Base-by-base conservation (phyloP, 2,797 vertebrate genomes). In the Hippopotamyrus pictus region DNA sequence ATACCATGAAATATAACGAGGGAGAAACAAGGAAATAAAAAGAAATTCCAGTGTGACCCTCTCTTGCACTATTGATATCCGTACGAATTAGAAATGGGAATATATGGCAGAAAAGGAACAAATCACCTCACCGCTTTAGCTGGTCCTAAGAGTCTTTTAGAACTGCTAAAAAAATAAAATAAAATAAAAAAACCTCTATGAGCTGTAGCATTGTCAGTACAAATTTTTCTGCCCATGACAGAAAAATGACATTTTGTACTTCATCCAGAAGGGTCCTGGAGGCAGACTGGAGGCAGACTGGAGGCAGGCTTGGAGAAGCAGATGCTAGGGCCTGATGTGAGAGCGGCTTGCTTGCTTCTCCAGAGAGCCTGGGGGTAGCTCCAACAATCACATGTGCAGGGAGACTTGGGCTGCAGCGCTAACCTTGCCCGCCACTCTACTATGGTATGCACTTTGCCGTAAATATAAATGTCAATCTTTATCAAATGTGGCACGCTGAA, bases 141-240 rank as follows among this genome's bases (percentile, higher is more conserved):
- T 89, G 91, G 85, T 91, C 59, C 90, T 89, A 90, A 92, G 90
- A 91, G 89, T 89, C 86, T 94, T 92, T 92, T 92, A 92, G 59
- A 91, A 89, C 92, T 92, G 91, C 88, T 91, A 92, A 92, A 92
- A 92, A 76, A 90, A 92, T 90, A 19, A 91, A 92, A 92, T 92
- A 92, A 76, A 90, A 92, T 90, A 19, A 91, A 91, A 93, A 92
- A 87, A 88, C 91, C 89, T 92, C 90, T 91, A 93, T 94, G 94
- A 93, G 90, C 91, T 90, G 91, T 92, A 94, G 90, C 93, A 95
- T 95, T 96, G 95, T 96, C 95, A 95, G 94, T 95, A 95, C 94
- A 95, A 94, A 96, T 96, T 95, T 96, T 92, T 93, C 94, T 95
- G 95, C 96, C 95, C 93, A 91, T 95, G 95, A 96, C 95, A 96